Base-by-base conservation (phyloP, 2,113 vertebrate species). In the Calyptommatus sinebrachiatus region DNA sequence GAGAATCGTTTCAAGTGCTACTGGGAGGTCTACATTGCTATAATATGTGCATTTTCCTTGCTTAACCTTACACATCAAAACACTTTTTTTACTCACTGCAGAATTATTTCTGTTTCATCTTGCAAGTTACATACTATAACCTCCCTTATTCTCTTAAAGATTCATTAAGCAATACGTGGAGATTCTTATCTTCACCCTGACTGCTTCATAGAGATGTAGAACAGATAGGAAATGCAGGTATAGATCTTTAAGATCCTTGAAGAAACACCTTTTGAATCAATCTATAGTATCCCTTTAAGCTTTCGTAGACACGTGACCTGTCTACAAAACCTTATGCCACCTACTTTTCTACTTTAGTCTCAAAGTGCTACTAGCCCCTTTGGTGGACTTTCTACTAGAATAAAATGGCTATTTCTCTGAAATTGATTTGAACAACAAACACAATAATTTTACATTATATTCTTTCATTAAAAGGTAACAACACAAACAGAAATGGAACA, bases 391-490 rank as follows among this genome's bases (percentile, higher is more conserved):
- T n/a, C n/a, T n/a, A n/a, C n/a, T n/a, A n/a, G n/a, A n/a, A n/a
- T n/a, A n/a, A n/a, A n/a, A n/a, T n/a, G n/a, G n/a, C n/a, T n/a
- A n/a, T n/a, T 73, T 83, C 53, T 67, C 63, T 71, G 21, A 50
- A n/a, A n/a, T n/a, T n/a, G n/a, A n/a, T 76, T 65, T 84, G 62
- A 84, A 28, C 16, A 78, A 87, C 88, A 85, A 21, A 26, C 67
- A 62, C 68, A 61, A 1, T 76, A 86, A 83, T 71, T 16, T 41
- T 62, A 41, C 60, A 14, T 3, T 86, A 84, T 53, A 20, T 72
- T 72, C 45, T 18, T 28, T 16, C 18, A 46, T 60, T 31, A 61
- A 45, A 57, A 70, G 68, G n/a, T 18, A 69, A 66, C 7, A 45
- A 28, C 24, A 53, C 22, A 29, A 14, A 22, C n/a, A 26, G n/a